Conservation (phyloP, 2,888 invertebrate species). For the Cybosia mesomella region DNA sequence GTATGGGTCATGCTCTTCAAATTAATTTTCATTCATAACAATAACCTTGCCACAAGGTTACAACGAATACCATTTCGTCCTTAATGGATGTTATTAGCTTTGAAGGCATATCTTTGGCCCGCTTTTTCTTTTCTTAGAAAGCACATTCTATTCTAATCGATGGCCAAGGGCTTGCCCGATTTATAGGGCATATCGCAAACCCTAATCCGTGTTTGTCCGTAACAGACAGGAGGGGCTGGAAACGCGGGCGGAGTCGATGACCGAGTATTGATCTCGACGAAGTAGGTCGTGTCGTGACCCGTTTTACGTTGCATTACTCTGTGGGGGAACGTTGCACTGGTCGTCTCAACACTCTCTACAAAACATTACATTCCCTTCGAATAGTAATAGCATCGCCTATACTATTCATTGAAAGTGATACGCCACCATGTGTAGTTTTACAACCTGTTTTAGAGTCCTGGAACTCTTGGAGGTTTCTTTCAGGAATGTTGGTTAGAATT, state of each 20-base stretch:
- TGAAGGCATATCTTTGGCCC: background rate
- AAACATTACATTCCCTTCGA: conserved; percentile 38
- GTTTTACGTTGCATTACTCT: conserved; percentile 81
- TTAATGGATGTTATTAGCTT: conserved; percentile 3
- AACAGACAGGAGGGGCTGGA: conserved; percentile 62
- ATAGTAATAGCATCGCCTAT: conserved; percentile 6
- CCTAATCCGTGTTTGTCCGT: conserved; percentile 48
- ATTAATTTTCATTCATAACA: conserved; percentile 25
- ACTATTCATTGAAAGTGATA: conserved; percentile 1
- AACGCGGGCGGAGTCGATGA: conserved; percentile 82
- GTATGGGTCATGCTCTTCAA: background rate
- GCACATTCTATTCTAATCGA: conserved; percentile 13
- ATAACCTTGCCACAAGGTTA: conserved; percentile 10
- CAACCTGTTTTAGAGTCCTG: background rate
- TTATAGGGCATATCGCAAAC: conserved; percentile 25
- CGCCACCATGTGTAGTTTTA: background rate
- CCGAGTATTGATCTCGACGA: conserved; percentile 85
- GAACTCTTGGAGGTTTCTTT: background rate
- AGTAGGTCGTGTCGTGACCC: conserved; percentile 85
- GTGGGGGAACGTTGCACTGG: conserved; percentile 68
- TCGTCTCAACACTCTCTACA: conserved; percentile 44
- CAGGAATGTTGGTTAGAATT: background rate
- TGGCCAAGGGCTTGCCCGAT: conserved; percentile 20
- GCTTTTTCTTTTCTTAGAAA: conserved; percentile 17
- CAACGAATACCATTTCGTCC: conserved; percentile 7